These are phyloP conservation scores for Brachyrhaphis roseni DNA, from an alignment of 2,797 vertebrate species.

Conservation along the genomic window DNA sequence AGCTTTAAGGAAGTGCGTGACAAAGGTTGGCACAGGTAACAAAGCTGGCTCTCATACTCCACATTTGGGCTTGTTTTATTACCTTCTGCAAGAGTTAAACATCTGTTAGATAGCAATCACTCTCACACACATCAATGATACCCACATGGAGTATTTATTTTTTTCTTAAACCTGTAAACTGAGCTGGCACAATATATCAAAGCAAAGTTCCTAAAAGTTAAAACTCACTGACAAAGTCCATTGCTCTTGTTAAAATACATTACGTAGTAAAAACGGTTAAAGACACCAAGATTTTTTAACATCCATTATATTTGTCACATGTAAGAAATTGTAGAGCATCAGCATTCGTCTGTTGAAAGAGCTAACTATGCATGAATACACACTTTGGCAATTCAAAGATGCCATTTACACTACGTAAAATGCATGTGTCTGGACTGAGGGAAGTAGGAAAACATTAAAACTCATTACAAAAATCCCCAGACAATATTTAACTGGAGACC, in stretches of 20 bases:
- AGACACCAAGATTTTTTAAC: background rate
- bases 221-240: background rate
- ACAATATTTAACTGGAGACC: background rate
- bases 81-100: conserved; percentile 61
- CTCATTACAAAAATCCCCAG: background rate
- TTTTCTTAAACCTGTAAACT: conserved; percentile 23
- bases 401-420: background rate
- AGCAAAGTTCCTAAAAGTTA: conserved; percentile 1
- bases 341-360: background rate
- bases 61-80: conserved; percentile 75
- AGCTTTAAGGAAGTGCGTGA: conserved; percentile 67
- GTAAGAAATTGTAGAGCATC: background rate
- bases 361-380: background rate
- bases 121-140: conserved; percentile 60
- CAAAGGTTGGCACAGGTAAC: conserved; percentile 64
- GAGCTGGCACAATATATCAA: conserved; percentile 15
- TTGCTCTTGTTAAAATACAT: background rate
- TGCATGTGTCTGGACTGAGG: background rate
- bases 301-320: background rate
- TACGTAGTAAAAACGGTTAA: background rate
- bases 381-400: background rate
- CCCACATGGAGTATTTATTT: conserved; percentile 44
- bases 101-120: conserved; percentile 68
- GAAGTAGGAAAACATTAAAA: background rate
- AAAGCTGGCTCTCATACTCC: conserved; percentile 50